phyloP scores from a whole-genome alignment of 2,113 vertebrate genomes.

The Chaetura pelagica region DNA sequence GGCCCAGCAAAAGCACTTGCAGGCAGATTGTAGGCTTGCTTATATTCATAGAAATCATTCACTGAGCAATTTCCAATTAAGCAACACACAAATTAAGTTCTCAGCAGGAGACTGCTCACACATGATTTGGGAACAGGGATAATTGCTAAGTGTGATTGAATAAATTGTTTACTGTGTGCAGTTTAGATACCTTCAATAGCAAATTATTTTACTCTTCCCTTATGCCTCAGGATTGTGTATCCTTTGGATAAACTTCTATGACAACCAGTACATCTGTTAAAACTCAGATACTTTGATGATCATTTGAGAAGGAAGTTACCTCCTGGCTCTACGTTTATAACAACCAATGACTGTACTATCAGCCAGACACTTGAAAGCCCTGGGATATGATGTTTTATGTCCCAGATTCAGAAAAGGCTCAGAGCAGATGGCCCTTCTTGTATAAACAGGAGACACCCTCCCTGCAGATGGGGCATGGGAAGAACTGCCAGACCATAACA shows the following conservation, averaged over 20 bases:
- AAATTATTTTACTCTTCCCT: background rate
- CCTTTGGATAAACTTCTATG: background rate
- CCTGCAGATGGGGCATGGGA: background rate
- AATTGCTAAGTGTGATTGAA: background rate
- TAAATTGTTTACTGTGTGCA: background rate
- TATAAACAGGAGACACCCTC: background rate
- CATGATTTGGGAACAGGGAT: background rate
- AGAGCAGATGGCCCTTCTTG: background rate
- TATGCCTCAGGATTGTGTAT: background rate
- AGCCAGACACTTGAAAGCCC: background rate
- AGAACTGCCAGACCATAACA: background rate
- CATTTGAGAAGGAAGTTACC: background rate
- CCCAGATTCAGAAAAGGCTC: background rate
- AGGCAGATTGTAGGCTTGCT: background rate
- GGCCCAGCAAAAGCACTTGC: background rate
- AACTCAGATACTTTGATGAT: background rate
- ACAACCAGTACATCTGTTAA: background rate
- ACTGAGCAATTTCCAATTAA: slow-evolving; percentile 2
- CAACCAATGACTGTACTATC: background rate
- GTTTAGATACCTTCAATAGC: background rate
- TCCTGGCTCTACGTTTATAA: background rate
- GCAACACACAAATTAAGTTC: background rate
- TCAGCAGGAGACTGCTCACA: slow-evolving; percentile 4
- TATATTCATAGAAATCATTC: background rate
- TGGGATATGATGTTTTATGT: background rate